Base-by-base conservation (phyloP, 2,797 vertebrate genomes). In the Sebastes melanostomus region DNA sequence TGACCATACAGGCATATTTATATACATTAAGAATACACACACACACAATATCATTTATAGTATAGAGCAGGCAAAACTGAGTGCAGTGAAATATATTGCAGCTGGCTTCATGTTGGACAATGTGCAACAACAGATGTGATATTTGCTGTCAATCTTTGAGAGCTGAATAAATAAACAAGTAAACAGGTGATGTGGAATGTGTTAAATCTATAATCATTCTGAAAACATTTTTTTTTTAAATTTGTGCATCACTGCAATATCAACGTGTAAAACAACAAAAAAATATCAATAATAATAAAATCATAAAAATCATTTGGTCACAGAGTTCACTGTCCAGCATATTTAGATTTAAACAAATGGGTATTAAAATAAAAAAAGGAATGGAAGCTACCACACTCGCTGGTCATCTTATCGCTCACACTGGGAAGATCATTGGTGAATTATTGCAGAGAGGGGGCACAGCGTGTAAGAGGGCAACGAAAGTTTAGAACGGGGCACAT, bases 61-160 rank as follows among this genome's bases (percentile, higher is more conserved):
- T 76, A 77, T 86, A 85, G 12, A 89, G 87, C 90, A 90, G 92
- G 87, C 91, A 88, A 89, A 89, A 67, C 32, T 50, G 27, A 88
- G 66, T 85, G 77, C 82, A 86, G 60, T 77, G 71, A 81, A 78
- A 50, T 8, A 63, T 72, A 16, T 34, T 75, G 71, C 59, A 74
- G 71, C 60, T 62, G 54, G 52, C 34, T 79, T 76, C 63, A 58
- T 62, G 61, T 77, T 52, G 32, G 24, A 65, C 30, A 24, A 22
- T 63, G 36, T 82, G 72, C 27, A 69, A 72, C 27, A 76, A 46
- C 12, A 50, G 24, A 62, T 32, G 67, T 61, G 8, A 32, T 20
- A 34, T 50, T 46, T 74, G 9, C 27, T 36, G 42, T 63, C 22
- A 74, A 30, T n/a, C 12, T 56, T 10, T 29, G 0, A 78, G 6